These are phyloP conservation scores for Dione juno DNA, from an alignment of 2,888 invertebrate species.

Conservation along the genomic window DNA sequence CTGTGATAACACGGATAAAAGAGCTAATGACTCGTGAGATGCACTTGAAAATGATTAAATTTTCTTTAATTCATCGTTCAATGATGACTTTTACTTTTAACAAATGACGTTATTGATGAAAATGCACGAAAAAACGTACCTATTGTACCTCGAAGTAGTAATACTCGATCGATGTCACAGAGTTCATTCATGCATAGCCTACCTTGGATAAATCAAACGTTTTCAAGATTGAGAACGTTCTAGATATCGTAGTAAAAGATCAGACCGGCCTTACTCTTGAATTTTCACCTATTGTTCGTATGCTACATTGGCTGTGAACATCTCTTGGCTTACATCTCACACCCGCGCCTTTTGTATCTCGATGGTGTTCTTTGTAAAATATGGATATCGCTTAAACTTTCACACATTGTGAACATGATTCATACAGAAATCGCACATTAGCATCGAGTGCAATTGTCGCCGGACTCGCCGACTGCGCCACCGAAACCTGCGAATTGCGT, in stretches of 20 bases:
- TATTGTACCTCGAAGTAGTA: slow-evolving; percentile 51
- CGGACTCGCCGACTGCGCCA: slow-evolving; percentile 11
- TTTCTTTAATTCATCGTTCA: neutral
- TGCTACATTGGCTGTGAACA: slow-evolving; percentile 61
- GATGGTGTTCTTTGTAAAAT: slow-evolving; percentile 60
- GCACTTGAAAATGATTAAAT: neutral
- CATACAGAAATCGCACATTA: slow-evolving; percentile 25
- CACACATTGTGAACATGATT: slow-evolving; percentile 45
- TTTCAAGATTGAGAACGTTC: slow-evolving; percentile 56
- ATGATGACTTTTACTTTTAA: slow-evolving; percentile 1
- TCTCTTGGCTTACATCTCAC: slow-evolving; percentile 54
- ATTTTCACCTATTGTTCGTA: slow-evolving; percentile 75
- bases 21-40: neutral
- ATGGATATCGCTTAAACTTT: slow-evolving; percentile 52
- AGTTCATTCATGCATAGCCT: slow-evolving; percentile 74
- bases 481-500: slow-evolving; percentile 6
- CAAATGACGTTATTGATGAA: slow-evolving; percentile 35
- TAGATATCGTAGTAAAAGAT: slow-evolving; percentile 55
- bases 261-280: slow-evolving; percentile 53
- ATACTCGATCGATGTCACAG: slow-evolving; percentile 75
- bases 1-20: slow-evolving; percentile 37
- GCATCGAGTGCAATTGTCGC: slow-evolving; percentile 24
- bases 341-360: slow-evolving; percentile 59
- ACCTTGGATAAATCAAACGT: slow-evolving; percentile 55
- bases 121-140: slow-evolving; percentile 42